Conservation (phyloP, 2,113 vertebrate genomes). For the Tragelaphus scriptus region DNA sequence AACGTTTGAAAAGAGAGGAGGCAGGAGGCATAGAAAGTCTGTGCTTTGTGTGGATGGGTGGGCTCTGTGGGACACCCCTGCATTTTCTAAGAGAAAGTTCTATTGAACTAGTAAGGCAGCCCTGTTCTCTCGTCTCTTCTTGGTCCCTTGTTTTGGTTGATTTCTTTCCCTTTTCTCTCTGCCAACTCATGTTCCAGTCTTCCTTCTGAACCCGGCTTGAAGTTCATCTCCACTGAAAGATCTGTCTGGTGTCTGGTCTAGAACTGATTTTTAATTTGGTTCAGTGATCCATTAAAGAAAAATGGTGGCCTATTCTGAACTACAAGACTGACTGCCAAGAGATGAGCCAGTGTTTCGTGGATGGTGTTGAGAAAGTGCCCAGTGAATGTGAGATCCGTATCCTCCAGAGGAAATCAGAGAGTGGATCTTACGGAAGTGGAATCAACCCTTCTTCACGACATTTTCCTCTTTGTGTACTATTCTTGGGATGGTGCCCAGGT, state of each 20-base stretch:
- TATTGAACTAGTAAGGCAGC: not conserved
- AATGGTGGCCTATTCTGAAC: conserved; percentile 5
- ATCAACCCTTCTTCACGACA: not conserved
- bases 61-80: not conserved
- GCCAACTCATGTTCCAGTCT: not conserved
- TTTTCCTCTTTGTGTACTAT: not conserved
- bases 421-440: not conserved
- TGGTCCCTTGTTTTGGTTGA: not conserved
- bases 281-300: conserved; percentile 47
- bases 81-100: not conserved
- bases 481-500: conserved; percentile 6
- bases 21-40: not conserved
- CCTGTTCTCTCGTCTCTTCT: not conserved
- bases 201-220: conserved; percentile 27
- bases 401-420: not conserved
- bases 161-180: conserved; percentile 1
- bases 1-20: not conserved
- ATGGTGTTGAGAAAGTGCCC: not conserved
- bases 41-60: not conserved
- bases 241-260: conserved; percentile 5
- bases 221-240: not conserved
- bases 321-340: not conserved
- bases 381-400: not conserved
- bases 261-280: conserved; percentile 39
- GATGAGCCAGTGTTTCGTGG: not conserved